These are phyloP conservation scores for Cotesia vestalis DNA, from an alignment of 1,140 invertebrate genomes.

Conservation along the genomic window DNA sequence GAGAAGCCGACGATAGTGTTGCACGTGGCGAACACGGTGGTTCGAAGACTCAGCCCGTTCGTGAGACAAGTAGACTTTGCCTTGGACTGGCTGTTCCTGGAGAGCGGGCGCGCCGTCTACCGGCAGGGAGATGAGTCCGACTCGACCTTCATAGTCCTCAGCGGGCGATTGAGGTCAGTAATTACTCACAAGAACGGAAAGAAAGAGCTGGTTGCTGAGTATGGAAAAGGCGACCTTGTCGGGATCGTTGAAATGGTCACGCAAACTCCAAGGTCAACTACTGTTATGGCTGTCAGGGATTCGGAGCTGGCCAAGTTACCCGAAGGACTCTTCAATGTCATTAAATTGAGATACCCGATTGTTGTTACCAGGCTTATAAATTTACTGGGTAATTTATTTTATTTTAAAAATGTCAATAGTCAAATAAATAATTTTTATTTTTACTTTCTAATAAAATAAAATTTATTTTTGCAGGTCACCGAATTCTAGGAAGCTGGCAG, in stretches of 20 bases:
- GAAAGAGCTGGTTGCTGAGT: conserved; percentile 96
- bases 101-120: conserved; percentile 95
- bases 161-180: conserved; percentile 95
- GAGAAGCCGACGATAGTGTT: conserved; percentile 89
- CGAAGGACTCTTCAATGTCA: conserved; percentile 95
- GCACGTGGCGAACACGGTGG: conserved; percentile 92
- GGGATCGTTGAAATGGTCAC: conserved; percentile 99
- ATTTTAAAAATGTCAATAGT: too few species aligned
- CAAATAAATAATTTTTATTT: too few species aligned
- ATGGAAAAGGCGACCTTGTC: conserved; percentile 96
- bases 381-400: conserved; percentile 70
- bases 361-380: conserved; percentile 95
- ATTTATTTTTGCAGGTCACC: conserved; percentile 68
- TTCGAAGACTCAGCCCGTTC: conserved; percentile 92
- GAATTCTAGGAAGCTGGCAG: conserved; percentile 72
- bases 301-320: conserved; percentile 97
- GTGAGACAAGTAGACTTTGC: conserved; percentile 99
- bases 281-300: conserved; percentile 97
- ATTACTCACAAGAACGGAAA: conserved; percentile 92
- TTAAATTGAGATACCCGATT: conserved; percentile 95
- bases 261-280: conserved; percentile 92
- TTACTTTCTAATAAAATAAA: too few species aligned
- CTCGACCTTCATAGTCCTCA: conserved; percentile 95
- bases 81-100: conserved; percentile 96
- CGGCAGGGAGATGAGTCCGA: conserved; percentile 95